Evolutionary conservation across 2,888 invertebrate species (phyloP), one percentile per base, ranked within the genome.

Genomic region (Hoplodrina ambigua): DNA sequence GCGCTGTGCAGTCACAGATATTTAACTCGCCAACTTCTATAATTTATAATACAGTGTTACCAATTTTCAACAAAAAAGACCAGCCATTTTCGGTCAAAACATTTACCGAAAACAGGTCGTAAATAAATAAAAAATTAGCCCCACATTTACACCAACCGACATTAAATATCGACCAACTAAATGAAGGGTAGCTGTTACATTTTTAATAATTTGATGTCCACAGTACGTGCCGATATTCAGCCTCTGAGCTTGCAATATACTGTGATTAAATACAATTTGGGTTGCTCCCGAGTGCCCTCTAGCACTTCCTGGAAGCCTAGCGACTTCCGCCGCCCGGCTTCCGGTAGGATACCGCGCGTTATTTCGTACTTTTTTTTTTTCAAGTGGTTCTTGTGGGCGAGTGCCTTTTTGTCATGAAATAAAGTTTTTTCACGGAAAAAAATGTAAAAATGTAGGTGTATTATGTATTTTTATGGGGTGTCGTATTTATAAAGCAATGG

Each of bases 291-390:
- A 93, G 93, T 87, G 90, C 93, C 92, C 94, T 95, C 91, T 88
- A 91, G 91, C 90, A 87, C 90, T 90, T 95, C 95, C 95, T 94
- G 94, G 93, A 93, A 93, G 94, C 92, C 93, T 91, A 92, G 91
- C 89, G 92, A 93, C 94, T 93, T 94, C 94, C 94, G 93, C 89
- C 89, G 85, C 89, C 88, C 90, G 85, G 88, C 92, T 92, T 95
- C 95, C 95, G 92, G 91, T 91, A 90, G 91, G 92, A 93, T 92
- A 90, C 93, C 90, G 90, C 86, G 86, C 88, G 89, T 92, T 92
- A 90, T 93, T 93, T 91, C 90, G 88, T 90, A 91, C 91, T 75
- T 92, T 92, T 93, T 92, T n/a, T 91, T 93, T 89, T 91, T 90
- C 90, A 91, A 93, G 92, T 91, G 90, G 85, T 87, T 87, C 92